phyloP scores from a whole-genome alignment of 2,113 vertebrate genomes.

The Strix uralensis region DNA sequence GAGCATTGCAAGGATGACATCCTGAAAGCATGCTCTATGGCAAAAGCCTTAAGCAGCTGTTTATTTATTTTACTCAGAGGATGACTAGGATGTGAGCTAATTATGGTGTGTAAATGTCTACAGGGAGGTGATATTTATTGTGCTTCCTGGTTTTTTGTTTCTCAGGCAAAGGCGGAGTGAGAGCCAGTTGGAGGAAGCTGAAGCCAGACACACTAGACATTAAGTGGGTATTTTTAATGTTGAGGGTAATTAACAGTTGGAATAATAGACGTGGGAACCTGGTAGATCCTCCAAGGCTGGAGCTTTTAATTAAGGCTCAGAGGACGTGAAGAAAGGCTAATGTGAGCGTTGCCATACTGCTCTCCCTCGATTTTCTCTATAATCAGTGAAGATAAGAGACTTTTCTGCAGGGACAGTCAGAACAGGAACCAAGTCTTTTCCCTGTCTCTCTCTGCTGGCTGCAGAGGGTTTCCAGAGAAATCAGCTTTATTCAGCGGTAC shows the following conservation, averaged over 20 bases:
- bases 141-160: background rate
- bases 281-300: background rate
- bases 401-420: background rate
- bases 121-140: background rate
- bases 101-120: background rate
- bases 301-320: conserved; percentile 20
- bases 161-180: background rate
- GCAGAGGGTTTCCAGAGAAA: background rate
- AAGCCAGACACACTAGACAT: background rate
- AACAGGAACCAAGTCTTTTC: background rate
- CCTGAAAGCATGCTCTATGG: background rate
- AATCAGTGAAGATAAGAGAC: background rate
- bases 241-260: conserved; percentile 20
- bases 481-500: background rate
- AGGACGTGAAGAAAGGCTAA: background rate
- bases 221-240: background rate
- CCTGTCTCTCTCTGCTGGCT: background rate
- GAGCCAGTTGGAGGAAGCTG: background rate
- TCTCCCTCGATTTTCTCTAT: background rate
- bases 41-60: background rate
- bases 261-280: background rate
- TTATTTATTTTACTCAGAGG: background rate
- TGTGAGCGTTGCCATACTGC: fast-evolving
- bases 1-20: background rate
- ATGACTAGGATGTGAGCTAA: background rate